These are phyloP conservation scores for Streptopelia turtur DNA, from an alignment of 2,797 vertebrate species.

Conservation along the genomic window DNA sequence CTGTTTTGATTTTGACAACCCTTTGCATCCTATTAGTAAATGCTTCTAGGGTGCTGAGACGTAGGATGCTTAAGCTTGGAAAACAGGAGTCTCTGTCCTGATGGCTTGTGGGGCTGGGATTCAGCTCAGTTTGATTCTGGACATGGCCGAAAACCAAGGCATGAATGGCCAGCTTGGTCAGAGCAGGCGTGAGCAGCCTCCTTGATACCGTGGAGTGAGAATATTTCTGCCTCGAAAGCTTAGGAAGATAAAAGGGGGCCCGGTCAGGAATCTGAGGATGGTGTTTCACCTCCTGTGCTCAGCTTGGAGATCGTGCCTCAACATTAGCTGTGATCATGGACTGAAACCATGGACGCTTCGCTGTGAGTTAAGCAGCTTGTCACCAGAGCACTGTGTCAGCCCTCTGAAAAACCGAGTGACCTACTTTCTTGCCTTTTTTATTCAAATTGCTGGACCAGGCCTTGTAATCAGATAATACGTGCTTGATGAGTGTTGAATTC, in stretches of 20 bases:
- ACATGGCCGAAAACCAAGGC: background rate
- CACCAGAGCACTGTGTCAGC: slow-evolving; percentile 49
- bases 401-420: slow-evolving; percentile 60
- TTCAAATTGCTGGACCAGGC: slow-evolving; percentile 68
- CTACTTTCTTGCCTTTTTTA: slow-evolving; percentile 67
- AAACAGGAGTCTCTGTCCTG: background rate
- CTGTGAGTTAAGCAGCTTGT: slow-evolving; percentile 56
- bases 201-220: background rate
- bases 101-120: background rate
- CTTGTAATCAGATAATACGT: slow-evolving; percentile 71
- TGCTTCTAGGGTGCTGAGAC: background rate
- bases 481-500: slow-evolving; percentile 73
- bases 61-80: background rate
- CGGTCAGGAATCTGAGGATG: background rate
- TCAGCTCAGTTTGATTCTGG: background rate
- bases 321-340: background rate
- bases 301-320: background rate
- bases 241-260: background rate
- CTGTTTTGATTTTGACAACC: slow-evolving; percentile 29
- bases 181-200: background rate
- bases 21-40: background rate
- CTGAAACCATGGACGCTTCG: background rate
- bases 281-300: background rate
- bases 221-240: background rate
- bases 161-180: background rate